Evolutionary conservation across 2,888 invertebrate species (phyloP).

Genomic region (Cheiracanthium punctorium): DNA sequence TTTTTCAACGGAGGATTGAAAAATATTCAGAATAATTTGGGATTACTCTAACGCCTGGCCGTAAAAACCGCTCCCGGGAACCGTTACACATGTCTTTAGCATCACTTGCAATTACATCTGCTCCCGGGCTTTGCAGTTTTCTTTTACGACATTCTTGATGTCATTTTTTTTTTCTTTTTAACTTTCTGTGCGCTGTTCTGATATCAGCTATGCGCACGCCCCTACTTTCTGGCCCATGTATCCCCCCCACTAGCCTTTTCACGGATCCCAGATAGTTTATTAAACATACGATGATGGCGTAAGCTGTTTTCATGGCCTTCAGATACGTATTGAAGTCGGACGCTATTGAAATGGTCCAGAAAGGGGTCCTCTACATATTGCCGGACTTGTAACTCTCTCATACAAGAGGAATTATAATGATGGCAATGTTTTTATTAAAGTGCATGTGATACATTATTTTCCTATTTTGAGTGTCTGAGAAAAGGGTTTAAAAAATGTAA

Average conservation of each 20-base stretch:
- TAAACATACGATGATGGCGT: conserved; percentile 65
- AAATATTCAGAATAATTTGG: conserved; percentile 64
- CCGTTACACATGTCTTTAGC: conserved; percentile 68
- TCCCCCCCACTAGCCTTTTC: conserved; percentile 31
- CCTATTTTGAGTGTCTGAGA: too few species aligned
- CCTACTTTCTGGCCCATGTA: conserved; percentile 19
- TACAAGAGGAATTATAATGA: too few species aligned
- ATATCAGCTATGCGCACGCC: conserved; percentile 50
- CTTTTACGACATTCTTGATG: conserved; percentile 8
- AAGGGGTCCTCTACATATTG: conserved; percentile 30
- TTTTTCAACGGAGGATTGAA: conserved; percentile 52
- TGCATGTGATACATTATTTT: too few species aligned
- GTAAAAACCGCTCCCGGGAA: conserved; percentile 57
- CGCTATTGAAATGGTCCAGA: conserved; percentile 14
- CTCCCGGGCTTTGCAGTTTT: conserved; percentile 40
- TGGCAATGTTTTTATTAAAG: too few species aligned
- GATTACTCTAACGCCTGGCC: conserved; percentile 48
- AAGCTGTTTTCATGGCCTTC: conserved; percentile 47
- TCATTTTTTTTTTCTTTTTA: conserved; percentile 25
- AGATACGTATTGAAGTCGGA: conserved; percentile 59
- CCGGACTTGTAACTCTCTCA: too few species aligned
- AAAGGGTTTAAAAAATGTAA: too few species aligned
- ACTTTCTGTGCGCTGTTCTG: conserved; percentile 12
- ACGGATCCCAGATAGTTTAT: conserved; percentile 57
- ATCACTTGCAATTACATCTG: conserved; percentile 63